Conservation (phyloP, 2,797 vertebrate species). For the Chromobotia macracanthus region DNA sequence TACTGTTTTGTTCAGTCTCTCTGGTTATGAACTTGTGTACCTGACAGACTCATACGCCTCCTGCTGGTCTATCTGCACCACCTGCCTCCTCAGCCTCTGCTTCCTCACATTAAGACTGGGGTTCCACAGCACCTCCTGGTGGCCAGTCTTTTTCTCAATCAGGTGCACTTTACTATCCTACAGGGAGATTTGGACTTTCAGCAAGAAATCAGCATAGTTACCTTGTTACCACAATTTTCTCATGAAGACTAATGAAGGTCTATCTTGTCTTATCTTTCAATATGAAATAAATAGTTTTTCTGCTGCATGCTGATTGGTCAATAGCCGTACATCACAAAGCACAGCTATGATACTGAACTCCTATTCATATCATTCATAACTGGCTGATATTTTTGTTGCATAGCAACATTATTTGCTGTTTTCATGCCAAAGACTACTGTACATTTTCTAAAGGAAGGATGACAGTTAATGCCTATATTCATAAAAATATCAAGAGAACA, state of each 20-base stretch:
- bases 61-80: conserved; percentile 88
- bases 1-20: too few species aligned
- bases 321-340: background rate
- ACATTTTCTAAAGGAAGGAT: too few species aligned
- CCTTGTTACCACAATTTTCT: background rate
- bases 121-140: conserved; percentile 85
- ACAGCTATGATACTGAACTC: too few species aligned
- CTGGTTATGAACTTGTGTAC: conserved; percentile 65
- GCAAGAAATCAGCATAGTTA: background rate
- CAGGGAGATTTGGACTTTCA: background rate
- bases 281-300: background rate
- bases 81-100: conserved; percentile 86
- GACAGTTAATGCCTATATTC: too few species aligned
- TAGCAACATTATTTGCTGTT: too few species aligned
- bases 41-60: conserved; percentile 90
- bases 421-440: too few species aligned
- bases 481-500: too few species aligned
- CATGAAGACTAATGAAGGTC: background rate
- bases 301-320: background rate
- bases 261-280: background rate
- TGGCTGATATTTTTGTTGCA: too few species aligned
- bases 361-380: too few species aligned
- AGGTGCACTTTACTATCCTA: conserved; percentile 93
- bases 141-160: conserved; percentile 79
- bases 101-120: conserved; percentile 82